These are phyloP conservation scores for Phoeniculus purpureus DNA, from an alignment of 2,797 vertebrate species.

Conservation along the genomic window DNA sequence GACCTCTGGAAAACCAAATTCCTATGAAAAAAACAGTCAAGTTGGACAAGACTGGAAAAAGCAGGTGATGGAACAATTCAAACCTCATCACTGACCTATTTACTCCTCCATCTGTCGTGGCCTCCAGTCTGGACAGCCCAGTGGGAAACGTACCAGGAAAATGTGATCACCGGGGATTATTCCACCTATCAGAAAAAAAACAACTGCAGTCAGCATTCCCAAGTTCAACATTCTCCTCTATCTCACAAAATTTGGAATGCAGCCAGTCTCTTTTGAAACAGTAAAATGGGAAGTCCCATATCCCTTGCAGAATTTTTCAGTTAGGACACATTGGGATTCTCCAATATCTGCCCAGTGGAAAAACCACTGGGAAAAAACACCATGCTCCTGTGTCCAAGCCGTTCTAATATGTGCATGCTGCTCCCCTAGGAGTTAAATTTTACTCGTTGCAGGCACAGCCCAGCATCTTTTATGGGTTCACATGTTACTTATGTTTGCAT, in stretches of 20 bases:
- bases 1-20: constrained; percentile 11
- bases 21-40: background rate
- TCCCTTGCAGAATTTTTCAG: background rate
- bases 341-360: background rate
- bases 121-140: background rate
- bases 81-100: constrained; percentile 30
- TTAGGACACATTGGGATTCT: background rate
- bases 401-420: fast-evolving
- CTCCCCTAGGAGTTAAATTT: background rate
- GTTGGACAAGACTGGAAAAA: constrained; percentile 1
- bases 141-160: constrained; percentile 42
- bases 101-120: background rate
- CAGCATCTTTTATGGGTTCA: background rate
- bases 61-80: background rate
- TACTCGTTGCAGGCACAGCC: background rate
- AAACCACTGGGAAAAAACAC: fast-evolving
- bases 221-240: background rate
- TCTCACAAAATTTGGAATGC: background rate
- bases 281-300: background rate
- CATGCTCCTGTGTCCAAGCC: background rate
- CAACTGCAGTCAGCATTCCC: background rate
- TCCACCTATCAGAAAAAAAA: background rate
- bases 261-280: background rate
- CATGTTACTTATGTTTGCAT: background rate
- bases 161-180: constrained; percentile 40